Evolutionary conservation across 1,140 invertebrate genomes (phyloP), one percentile per base, ranked within the genome.

Genomic region (Pantala flavescens): DNA sequence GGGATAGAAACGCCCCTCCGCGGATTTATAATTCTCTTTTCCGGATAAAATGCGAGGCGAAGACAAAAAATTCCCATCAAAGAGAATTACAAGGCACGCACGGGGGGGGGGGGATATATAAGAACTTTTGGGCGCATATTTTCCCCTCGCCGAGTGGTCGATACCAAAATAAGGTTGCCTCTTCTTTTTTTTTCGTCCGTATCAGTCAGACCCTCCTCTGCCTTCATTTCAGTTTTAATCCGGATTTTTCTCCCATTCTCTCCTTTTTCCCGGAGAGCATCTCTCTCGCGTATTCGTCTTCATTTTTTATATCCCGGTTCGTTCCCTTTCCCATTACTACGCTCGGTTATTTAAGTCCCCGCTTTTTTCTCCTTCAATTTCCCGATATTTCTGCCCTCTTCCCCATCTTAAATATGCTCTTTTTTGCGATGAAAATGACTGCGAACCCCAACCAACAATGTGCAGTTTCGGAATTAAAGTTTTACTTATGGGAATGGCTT

Each of bases 21-120:
- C 12, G n/a, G 49, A 63, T 63, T 63, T 63, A 63, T 63, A 63
- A 63, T 63, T 63, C 49, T 21, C 49, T 63, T 63, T 63, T 63
- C 49, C 12, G 49, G 49, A 63, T 36, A 36, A 36, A 36, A 36
- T 36, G 28, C 9, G 28, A 36, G 28, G 28, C 28, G 28, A 36
- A 36, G 28, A 36, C 28, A 63, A 63, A 63, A 63, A 63, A 63
- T 63, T 3, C n/a, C 49, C n/a, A 63, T 63, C 49, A 63, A 63
- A 63, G 49, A 12, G 49, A 63, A 63, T 63, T 63, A 63, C n/a
- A 63, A 63, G 49, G 1, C 3, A 63, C 3, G 3, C 49, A 63
- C 49, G 49, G 3, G 12, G 3, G n/a, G 28, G 3, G 12, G 12
- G n/a, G 49, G 49, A 63, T 5, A n/a, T 7, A 63, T 63, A 21